Conservation (phyloP, 1,140 invertebrate genomes). For the Stegodyphus mimosarum region DNA sequence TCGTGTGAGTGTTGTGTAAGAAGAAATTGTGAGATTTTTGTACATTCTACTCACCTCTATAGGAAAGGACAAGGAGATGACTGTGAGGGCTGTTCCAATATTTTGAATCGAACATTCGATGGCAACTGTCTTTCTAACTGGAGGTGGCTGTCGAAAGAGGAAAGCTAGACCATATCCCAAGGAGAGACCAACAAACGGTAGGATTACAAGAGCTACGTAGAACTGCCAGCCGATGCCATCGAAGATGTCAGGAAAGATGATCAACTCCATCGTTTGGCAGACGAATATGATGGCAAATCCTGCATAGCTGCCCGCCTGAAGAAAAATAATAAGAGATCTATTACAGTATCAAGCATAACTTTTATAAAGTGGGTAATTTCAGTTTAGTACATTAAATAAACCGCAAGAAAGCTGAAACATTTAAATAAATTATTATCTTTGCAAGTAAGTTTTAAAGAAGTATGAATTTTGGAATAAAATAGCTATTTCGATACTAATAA, state of each 20-base stretch:
- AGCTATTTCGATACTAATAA: no score
- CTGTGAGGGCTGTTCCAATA: conserved; percentile 66
- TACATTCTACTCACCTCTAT: conserved; percentile 53
- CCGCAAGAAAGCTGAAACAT: no score
- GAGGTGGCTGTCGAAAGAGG: conserved; percentile 65
- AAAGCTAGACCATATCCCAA: conserved; percentile 67
- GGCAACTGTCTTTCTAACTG: conserved; percentile 67
- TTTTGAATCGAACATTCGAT: conserved; percentile 70
- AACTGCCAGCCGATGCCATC: conserved; percentile 66
- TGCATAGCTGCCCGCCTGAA: conserved; percentile 63
- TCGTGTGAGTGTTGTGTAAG: no score
- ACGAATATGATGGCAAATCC: conserved; percentile 65
- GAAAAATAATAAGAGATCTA: neutral
- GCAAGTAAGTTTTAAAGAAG: no score
- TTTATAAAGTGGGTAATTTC: neutral
- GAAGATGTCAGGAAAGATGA: conserved; percentile 66
- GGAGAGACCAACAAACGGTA: conserved; percentile 67
- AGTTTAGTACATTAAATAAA: neutral
- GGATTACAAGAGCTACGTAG: conserved; percentile 65
- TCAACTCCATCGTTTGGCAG: conserved; percentile 63
- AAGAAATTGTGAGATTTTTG: no score
- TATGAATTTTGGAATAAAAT: no score
- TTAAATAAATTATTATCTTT: no score
- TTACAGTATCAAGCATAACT: neutral
- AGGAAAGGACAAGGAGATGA: conserved; percentile 65